Base-by-base conservation (phyloP, 2,113 vertebrate genomes). In the Pelobates fuscus region DNA sequence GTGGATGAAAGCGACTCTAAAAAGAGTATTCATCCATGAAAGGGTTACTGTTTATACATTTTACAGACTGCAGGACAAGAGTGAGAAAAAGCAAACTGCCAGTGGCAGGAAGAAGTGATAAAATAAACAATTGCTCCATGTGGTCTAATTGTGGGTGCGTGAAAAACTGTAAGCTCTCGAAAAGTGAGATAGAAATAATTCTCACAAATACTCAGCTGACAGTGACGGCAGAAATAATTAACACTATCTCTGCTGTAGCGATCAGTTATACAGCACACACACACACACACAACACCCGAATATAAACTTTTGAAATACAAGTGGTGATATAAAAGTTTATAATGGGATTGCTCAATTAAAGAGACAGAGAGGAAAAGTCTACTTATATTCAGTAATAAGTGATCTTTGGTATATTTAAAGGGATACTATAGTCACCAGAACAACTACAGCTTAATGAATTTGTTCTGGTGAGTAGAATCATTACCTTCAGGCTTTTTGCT, bases 121-220 rank as follows among this genome's bases (percentile, higher is more conserved):
- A 60, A 46, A 43, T n/a, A 14, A 67, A 49, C n/a, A 68, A 68
- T 54, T 44, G 37, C 20, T 70, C 15, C 21, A n/a, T 20, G 24
- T 18, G 8, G n/a, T 37, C 32, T 70, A 70, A 59, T 44, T 70
- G 68, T 11, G 55, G 52, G 41, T 70, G 55, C 43, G 58, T 59
- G 54, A 70, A 60, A 59, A 60, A 32, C n/a, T 8, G 30, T 57
- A 26, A 14, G 14, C 21, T 54, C 26, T 32, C n/a, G 58, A 18
- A 60, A 59, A 24, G 68, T 70, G 68, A 60, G 54, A 59, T 49
- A 37, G 32, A 70, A 29, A 37, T 24, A 24, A 58, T 59, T 70
- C 32, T 26, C 67, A 41, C 29, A 59, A 49, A 17, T 70, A 23
- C 54, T 43, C 17, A 44, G 55, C 67, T 20, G 37, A 70, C n/a